Evolutionary conservation across 2,888 invertebrate species (phyloP).

Genomic region (Rotaria socialis): DNA sequence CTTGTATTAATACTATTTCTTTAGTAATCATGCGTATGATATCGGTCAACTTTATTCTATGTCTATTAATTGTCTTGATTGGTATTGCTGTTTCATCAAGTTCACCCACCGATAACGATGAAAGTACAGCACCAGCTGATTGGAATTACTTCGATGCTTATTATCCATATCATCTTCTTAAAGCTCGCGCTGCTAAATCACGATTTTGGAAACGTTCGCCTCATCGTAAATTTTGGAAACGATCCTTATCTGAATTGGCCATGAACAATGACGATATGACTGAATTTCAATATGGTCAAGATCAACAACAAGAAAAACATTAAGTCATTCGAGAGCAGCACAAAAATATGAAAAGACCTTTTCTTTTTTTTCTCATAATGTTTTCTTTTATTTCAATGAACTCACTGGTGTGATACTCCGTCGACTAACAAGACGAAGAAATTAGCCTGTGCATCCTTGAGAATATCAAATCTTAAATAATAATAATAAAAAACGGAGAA

Average conservation of each 20-base stretch:
- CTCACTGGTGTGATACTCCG: not conserved
- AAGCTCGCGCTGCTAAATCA: not conserved
- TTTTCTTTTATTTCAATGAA: not conserved
- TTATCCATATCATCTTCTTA: not conserved
- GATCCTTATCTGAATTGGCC: not conserved
- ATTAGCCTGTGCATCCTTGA: not conserved
- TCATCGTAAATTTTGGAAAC: not conserved
- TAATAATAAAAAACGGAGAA: not conserved
- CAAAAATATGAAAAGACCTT: not conserved
- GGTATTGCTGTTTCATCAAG: not conserved
- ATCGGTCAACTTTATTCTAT: not conserved
- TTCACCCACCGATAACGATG: not conserved
- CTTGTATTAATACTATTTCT: not conserved
- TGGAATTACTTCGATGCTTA: not conserved
- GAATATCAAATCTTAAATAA: slow-evolving; percentile 5
- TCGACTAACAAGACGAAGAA: not conserved
- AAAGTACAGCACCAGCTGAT: not conserved
- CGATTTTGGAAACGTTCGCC: slow-evolving; percentile 17
- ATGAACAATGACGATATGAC: not conserved
- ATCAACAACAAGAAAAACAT: not conserved
- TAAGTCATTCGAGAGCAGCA: not conserved
- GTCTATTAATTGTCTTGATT: not conserved
- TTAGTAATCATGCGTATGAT: not conserved
- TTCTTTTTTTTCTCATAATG: not conserved
- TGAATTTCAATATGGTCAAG: not conserved